Base-by-base conservation (phyloP, 1,140 invertebrate species). In the Caenorhabditis latens region DNA sequence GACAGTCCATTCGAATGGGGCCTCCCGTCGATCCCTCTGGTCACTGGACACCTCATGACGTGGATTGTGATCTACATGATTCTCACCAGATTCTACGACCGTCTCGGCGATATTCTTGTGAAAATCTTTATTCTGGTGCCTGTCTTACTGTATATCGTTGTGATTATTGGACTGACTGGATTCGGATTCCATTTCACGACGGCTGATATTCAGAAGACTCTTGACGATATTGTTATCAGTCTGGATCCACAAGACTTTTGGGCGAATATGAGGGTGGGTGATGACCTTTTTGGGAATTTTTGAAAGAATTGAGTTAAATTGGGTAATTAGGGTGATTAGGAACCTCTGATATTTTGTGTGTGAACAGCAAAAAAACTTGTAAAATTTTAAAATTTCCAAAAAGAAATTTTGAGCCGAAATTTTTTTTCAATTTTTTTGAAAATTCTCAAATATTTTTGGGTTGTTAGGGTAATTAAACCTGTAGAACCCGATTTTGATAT, bases 161-260 rank as follows among this genome's bases (percentile, higher is more conserved):
- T 86, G 9, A 63, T 86, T 9, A 83, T 86, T 32, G 86, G 86
- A 19, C 16, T 86, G 4, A 79, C 82, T 0, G 57, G 75, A 16
- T 57, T 71, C 55, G 86, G 86, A 32, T 86, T 86, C 32, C 86
- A 86, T 32, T 86, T 86, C 61, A 71, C 46, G 13, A 42, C 21
- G 24, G 71, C 57, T 14, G 53, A 21, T 24, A 61, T 86, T 24
- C 21, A 46, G 8, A 32, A 14, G 4, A 50, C 40, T 13, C 24
- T 58, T 32, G 21, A 24, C 6, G 48, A 61, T 13, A 7, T 11
- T 13, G 24, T 40, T 16, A 86, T 46, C 6, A 43, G 21, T 24
- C 46, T 63, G 14, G 71, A 83, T 53, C 55, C 79, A 7, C 21
- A 65, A 4, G 83, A 85, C 32, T 82, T 84, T 32, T 84, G 57